Evolutionary conservation across 2,113 vertebrate species (phyloP), one percentile per base, ranked within the genome.

Genomic region (Hypomesus transpacificus): DNA sequence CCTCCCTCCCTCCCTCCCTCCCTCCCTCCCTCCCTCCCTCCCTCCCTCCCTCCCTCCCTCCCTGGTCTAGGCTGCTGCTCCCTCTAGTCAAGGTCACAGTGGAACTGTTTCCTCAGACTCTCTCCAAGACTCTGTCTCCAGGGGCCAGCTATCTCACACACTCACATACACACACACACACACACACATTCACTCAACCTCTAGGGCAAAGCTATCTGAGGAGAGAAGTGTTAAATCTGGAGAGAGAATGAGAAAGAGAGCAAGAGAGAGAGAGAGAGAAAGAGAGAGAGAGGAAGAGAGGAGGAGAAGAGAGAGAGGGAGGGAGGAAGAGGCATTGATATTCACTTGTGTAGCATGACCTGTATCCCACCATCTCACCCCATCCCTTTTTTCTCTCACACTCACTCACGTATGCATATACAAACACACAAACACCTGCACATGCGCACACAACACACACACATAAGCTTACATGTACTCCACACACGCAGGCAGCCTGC

Each of bases 81-180:
- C 54, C 54, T 34, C 20, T 87, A 68, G 53, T 87, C 82, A 89
- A 88, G 84, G 84, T 87, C 84, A 80, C 0, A 17, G 75, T 82
- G 78, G 79, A 79, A 28, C 60, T 13, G 60, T 64, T 5, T 64
- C 61, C 28, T 84, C 75, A 86, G 84, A 82, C 73, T 26, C 67
- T 73, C 67, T 74, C 82, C 78, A 79, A 85, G 61, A 18, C 80
- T 78, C 81, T 1, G 26, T 82, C 80, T 80, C 80, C 0, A 31
- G 77, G 71, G 71, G 34, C 11, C 4, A 14, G 70, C 70, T 69
- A 57, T 70, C 69, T 31, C 71, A 63, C 63, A 39, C 18, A 57
- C 68, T 60, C 18, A 17, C 59, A 51, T n/a, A n/a, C 63, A 56
- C 14, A 63, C 51, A 66, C 28, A 61, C 53, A 72, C 60, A 70